Percentiles rank a stretch among this genome's conserved stretches.
phyloP scores from a whole-genome alignment of 37 sponge, comb jelly and placozoan species.

The Diacarnus erythraeanus region DNA sequence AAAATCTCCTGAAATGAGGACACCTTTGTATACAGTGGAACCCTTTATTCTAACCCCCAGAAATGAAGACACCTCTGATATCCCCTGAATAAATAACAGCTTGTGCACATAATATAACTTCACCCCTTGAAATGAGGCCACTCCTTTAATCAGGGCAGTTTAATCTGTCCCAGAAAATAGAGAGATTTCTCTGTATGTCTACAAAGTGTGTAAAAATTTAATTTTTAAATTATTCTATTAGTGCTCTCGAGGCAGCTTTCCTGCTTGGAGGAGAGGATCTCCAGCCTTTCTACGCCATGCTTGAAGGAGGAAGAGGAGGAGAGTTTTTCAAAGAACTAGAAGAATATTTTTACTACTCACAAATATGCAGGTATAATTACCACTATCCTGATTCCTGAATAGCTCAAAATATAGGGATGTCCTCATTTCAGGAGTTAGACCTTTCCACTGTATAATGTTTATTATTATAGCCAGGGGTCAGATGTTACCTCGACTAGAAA shows the following conservation, averaged over 20 bases:
- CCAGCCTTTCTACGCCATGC: slow-evolving; percentile 90
- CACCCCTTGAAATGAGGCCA: no score
- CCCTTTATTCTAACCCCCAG: no score
- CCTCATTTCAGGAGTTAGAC: background rate
- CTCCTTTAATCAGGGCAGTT: no score
- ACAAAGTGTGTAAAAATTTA: background rate
- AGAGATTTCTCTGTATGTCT: no score
- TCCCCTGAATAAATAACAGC: no score
- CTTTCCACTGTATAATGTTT: background rate
- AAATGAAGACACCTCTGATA: no score
- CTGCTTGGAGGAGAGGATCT: slow-evolving; percentile 89
- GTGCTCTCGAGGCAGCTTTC: slow-evolving; percentile 84
- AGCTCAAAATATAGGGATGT: background rate
- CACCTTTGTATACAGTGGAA: no score
- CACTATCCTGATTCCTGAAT: background rate
- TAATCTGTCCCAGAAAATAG: no score
- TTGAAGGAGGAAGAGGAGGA: slow-evolving; percentile 95
- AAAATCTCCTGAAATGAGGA: no score
- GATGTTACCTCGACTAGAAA: slow-evolving; percentile 58
- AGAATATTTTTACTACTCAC: slow-evolving; percentile 98
- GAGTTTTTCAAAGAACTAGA: slow-evolving; percentile 91
- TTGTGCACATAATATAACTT: no score
- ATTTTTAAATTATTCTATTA: slow-evolving; percentile 12
- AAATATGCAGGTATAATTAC: slow-evolving; percentile 68
- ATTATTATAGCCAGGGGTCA: slow-evolving; percentile 71